Percentiles rank a stretch among this genome's conserved stretches.
Evolutionary conservation across 2,113 vertebrate genomes (phyloP).

Genomic region (Mastomys coucha): DNA sequence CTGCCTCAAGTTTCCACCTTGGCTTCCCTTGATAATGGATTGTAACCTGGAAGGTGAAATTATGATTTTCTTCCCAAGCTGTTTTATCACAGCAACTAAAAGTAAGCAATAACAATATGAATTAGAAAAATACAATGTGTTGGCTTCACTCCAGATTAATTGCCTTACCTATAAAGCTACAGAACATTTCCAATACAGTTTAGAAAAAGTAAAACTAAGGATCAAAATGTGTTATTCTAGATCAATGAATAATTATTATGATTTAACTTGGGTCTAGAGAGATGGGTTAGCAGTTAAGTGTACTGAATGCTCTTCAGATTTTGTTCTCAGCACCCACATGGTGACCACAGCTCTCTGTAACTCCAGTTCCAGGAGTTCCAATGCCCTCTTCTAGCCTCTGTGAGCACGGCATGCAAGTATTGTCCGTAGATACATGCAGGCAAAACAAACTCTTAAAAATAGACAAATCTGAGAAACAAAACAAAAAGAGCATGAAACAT

Average conservation of each 20-base stretch:
- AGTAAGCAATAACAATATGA: background rate
- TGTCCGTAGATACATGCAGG: background rate
- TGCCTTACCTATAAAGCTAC: background rate
- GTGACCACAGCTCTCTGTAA: background rate
- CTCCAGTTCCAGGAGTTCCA: background rate
- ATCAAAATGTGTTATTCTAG: constrained; percentile 1
- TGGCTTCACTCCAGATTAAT: background rate
- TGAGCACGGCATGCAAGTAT: background rate
- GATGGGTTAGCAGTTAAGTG: background rate
- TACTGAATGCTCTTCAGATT: background rate
- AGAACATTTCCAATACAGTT: constrained; percentile 3
- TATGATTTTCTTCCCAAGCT: background rate
- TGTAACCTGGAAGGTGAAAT: background rate
- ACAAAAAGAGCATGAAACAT: background rate
- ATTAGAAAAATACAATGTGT: constrained; percentile 6
- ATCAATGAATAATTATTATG: constrained; percentile 7
- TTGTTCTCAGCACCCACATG: background rate
- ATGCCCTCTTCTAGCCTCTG: background rate
- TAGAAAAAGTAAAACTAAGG: constrained; percentile 5
- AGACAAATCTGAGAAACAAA: background rate
- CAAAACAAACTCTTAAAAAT: background rate
- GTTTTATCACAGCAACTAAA: background rate
- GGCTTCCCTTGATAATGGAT: no score
- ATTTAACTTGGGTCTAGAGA: background rate
- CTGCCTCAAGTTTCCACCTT: background rate